These are phyloP conservation scores for Orgyia antiqua DNA, from an alignment of 2,888 invertebrate genomes.

Conservation along the genomic window DNA sequence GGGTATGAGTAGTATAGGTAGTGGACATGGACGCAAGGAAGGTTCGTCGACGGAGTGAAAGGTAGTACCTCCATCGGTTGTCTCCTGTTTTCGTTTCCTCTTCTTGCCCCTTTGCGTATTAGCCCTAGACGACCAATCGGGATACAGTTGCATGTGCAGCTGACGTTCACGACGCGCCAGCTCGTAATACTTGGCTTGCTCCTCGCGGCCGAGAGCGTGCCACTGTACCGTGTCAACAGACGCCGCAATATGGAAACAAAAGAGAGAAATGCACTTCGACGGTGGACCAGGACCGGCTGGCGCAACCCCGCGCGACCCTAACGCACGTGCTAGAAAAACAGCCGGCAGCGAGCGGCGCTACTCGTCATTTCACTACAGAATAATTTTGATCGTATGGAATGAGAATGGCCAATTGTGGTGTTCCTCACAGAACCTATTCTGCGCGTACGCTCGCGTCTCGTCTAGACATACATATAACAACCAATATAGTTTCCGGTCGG, in stretches of 20 bases:
- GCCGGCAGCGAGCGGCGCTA: conserved; percentile 72
- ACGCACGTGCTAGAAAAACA: conserved; percentile 84
- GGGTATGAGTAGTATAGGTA: conserved; percentile 8
- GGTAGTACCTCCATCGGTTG: conserved; percentile 96
- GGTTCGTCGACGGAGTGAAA: conserved; percentile 63
- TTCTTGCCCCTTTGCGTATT: conserved; percentile 99
- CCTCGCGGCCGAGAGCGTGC: conserved; percentile 99
- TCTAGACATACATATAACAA: conserved; percentile 54
- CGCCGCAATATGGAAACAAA: conserved; percentile 73
- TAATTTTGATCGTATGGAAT: conserved; percentile 70
- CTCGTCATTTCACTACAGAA: conserved; percentile 35
- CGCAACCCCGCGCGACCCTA: conserved; percentile 57
- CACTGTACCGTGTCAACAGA: conserved; percentile 84
- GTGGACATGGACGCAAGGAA: conserved; percentile 13
- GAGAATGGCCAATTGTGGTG: conserved; percentile 74
- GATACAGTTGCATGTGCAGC: conserved; percentile 99
- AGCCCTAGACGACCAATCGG: conserved; percentile 99
- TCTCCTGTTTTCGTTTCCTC: conserved; percentile 99
- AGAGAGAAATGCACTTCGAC: conserved; percentile 73
- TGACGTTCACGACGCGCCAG: conserved; percentile 98
- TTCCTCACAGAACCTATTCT: conserved; percentile 79
- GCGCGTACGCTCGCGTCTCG: conserved; percentile 67
- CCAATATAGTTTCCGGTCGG: conserved; percentile 72
- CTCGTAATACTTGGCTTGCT: conserved; percentile 99
- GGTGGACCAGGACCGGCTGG: conserved; percentile 44